Percentiles rank a stretch among this genome's conserved stretches.
phyloP scores from a whole-genome alignment of 1,140 invertebrate species.

The Mizuhopecten yessoensis region DNA sequence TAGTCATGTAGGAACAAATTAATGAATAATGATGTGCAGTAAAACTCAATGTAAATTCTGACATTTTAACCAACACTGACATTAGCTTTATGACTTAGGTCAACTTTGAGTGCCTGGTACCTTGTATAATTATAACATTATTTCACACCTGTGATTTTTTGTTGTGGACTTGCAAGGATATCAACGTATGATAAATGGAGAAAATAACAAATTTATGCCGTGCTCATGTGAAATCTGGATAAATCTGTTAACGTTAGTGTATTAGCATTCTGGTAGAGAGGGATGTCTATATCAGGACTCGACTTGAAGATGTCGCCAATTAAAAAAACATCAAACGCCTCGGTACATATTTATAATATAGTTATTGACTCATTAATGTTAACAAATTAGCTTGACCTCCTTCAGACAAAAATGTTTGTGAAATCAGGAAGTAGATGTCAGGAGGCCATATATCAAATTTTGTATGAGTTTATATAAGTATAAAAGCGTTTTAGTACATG shows the following conservation, averaged over 20 bases:
- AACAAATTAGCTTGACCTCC: slow-evolving; percentile 10
- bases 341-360: not conserved
- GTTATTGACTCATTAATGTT: not conserved
- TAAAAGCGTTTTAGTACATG: too few species aligned
- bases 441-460: not conserved
- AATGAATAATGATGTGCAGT: not conserved
- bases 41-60: not conserved
- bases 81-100: not conserved
- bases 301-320: too few species aligned
- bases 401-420: not conserved
- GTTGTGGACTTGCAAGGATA: too few species aligned
- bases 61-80: not conserved
- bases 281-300: too few species aligned
- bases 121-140: too few species aligned
- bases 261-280: too few species aligned
- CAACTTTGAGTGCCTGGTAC: not conserved
- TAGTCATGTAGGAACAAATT: not conserved
- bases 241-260: too few species aligned
- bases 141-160: not conserved
- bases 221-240: too few species aligned
- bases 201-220: too few species aligned
- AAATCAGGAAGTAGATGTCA: not conserved
- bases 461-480: too few species aligned
- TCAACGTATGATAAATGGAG: too few species aligned
- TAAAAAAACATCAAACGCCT: not conserved